Base-by-base conservation (phyloP, 2,888 invertebrate genomes). In the Julus scandinavius region DNA sequence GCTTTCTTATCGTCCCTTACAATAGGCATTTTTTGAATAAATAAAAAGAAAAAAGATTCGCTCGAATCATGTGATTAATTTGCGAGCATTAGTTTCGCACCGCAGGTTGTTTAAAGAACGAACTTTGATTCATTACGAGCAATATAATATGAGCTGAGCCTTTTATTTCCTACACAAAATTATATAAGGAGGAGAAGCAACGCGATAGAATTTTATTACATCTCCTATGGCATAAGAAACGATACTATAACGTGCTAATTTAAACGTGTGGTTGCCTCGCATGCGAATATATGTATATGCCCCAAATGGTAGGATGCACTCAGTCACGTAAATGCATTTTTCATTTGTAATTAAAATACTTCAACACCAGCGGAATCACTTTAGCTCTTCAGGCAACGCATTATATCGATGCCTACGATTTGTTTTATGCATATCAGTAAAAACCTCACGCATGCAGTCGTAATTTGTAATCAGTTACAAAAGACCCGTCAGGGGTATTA, bases 71-170 rank as follows among this genome's bases (percentile, higher is more conserved):
- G 9, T 72, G 72, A 72, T 72, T 72, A 72, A 72, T 72, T 72
- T 29, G 72, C 72, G 72, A 72, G 72, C 72, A 72, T 72, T 72
- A 72, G 72, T 72, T 72, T 72, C 72, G 6, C 72, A 72, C 72
- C 72, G 72, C 72, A 72, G 72, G 72, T 72, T 72, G 72, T 72
- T 72, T 72, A 72, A 72, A 72, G 72, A 72, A 29, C 9, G 72
- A 72, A 72, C 72, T n/a, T 72, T 72, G 72, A 72, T 72, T 72
- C 72, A 72, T 72, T 72, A 72, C 29, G 72, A 72, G 72, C 72
- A 29, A 72, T 72, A 72, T 72, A 72, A 72, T 72, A 20, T 29
- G 72, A 11, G 72, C 72, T 72, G 29, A 72, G 72, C 29, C 29
- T 72, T 72, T 72, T 72, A 72, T 72, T 72, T 72, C 72, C 29